phyloP scores from a whole-genome alignment of 2,888 invertebrate species.

The Muschampia plurimacula region DNA sequence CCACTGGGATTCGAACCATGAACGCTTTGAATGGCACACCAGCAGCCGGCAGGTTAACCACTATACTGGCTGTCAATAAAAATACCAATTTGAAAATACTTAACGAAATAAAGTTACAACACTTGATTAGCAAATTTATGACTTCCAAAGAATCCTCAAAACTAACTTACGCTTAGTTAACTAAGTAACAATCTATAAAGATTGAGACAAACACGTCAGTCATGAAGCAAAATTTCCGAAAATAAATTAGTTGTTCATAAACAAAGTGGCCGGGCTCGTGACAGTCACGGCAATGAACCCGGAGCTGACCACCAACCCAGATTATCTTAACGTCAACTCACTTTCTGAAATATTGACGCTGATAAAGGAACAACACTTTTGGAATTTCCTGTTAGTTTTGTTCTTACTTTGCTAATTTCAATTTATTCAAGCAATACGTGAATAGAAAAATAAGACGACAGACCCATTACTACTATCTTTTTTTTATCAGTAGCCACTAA shows the following conservation, averaged over 20 bases:
- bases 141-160: not conserved
- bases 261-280: slow-evolving; percentile 79
- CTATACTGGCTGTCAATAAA: too few species aligned
- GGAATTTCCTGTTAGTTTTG: slow-evolving; percentile 68
- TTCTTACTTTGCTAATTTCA: slow-evolving; percentile 48
- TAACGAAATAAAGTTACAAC: too few species aligned
- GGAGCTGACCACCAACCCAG: slow-evolving; percentile 58
- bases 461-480: slow-evolving; percentile 33
- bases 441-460: slow-evolving; percentile 35
- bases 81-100: too few species aligned
- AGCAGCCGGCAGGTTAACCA: too few species aligned
- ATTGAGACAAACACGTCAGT: slow-evolving; percentile 59
- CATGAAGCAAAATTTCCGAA: slow-evolving; percentile 69
- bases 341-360: slow-evolving; percentile 70
- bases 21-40: too few species aligned
- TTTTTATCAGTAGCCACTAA: slow-evolving; percentile 31
- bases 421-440: slow-evolving; percentile 47
- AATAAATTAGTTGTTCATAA: slow-evolving; percentile 76
- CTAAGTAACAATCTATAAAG: slow-evolving; percentile 53
- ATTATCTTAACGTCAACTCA: slow-evolving; percentile 69
- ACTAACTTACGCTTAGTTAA: not conserved
- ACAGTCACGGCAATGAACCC: slow-evolving; percentile 71
- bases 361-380: slow-evolving; percentile 66
- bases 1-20: too few species aligned
- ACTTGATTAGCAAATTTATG: not conserved